Base-by-base conservation (phyloP, 2,113 vertebrate species). In the Capreolus pygargus region DNA sequence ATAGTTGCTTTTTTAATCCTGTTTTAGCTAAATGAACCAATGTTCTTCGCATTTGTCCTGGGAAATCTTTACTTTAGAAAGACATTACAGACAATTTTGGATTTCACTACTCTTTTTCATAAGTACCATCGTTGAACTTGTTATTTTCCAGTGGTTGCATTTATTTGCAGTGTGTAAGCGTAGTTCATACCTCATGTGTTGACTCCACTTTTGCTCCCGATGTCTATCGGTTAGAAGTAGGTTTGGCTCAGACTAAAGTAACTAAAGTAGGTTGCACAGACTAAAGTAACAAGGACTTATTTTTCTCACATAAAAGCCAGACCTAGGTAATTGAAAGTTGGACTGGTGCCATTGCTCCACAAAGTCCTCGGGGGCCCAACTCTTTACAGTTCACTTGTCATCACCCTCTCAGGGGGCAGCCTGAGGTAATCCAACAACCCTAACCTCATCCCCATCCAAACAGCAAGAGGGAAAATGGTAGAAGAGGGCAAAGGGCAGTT, bases 41-140 rank as follows among this genome's bases (percentile, higher is more conserved):
- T 23, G 28, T 14, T 89, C 58, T 57, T 87, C 90, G 61, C 30
- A 16, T 23, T 11, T 92, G 27, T 55, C 12, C 9, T 67, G 27
- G 39, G 45, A 83, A 93, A 21, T 36, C 39, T 95, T 95, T 47
- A 85, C 39, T 64, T 91, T 82, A 1, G 6, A 36, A 27, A 33
- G 4, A 6, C 27, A 9, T 74, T 33, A 17, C 47, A 17, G 4
- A 36, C 25, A 79, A 50, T 60, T 94, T 78, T 92, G 23, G 17
- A 43, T 85, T 97, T 13, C 0, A 82, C 67, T 88, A n/a, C 23
- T 89, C 50, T 33, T 50, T 55, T n/a, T 89, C 8, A 2, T 3
- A 95, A 76, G 16, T 61, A 92, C 17, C 94, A 13, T 33, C 27
- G 47, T 86, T 47, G 52, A 86, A 70, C 16, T 79, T 96, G 50